phyloP scores from a whole-genome alignment of 2,797 vertebrate genomes.

The Emys orbicularis region DNA sequence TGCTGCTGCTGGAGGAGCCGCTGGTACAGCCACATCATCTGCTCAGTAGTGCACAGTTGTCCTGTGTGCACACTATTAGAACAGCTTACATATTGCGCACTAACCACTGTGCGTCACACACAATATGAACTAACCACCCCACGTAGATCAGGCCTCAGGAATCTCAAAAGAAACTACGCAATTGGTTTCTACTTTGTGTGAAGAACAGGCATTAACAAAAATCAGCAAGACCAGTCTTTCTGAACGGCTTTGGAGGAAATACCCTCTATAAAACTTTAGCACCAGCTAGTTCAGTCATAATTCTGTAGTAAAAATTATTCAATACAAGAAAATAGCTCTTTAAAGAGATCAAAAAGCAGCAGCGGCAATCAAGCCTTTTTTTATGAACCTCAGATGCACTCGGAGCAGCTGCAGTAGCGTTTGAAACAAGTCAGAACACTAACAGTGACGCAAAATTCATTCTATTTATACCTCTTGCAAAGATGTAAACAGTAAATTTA shows the following conservation, averaged over 20 bases:
- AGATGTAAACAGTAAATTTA: accelerated
- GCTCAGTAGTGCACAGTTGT: not conserved
- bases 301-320: accelerated
- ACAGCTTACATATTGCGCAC: not conserved
- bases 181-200: accelerated
- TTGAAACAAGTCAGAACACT: accelerated
- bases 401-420: accelerated
- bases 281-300: accelerated
- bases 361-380: accelerated
- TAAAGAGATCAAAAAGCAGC: not conserved
- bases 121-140: not conserved
- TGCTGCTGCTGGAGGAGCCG: not conserved
- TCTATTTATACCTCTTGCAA: accelerated
- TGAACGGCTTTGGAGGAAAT: not conserved
- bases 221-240: not conserved
- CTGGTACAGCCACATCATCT: not conserved
- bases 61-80: not conserved
- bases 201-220: accelerated
- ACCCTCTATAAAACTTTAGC: accelerated
- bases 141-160: accelerated
- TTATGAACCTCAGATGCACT: accelerated
- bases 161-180: not conserved
- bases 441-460: accelerated
- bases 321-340: not conserved
- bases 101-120: not conserved